Evolutionary conservation across 2,888 invertebrate species (phyloP), one percentile per base, ranked within the genome.

Genomic region (Blera fallax): DNA sequence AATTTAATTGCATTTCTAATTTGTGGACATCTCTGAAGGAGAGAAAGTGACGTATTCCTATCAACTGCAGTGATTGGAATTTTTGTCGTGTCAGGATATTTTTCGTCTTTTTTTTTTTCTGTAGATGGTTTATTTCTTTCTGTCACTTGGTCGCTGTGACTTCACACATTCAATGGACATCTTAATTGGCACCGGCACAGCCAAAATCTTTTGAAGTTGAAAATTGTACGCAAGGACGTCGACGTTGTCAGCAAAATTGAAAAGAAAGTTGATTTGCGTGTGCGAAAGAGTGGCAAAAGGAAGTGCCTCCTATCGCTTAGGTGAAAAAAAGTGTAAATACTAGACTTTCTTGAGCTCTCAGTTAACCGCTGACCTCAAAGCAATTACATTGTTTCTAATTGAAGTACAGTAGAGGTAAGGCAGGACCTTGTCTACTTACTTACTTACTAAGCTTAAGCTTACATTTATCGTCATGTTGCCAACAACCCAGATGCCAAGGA

Each of bases 1-100:
- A 76, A 85, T 52, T 85, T 85, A 85, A 85, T 85, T 85, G 85
- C 85, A 81, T 81, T 81, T 81, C 81, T 80, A 85, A 85, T 81
- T 85, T 81, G 80, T 62, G 85, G 65, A 70, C 76, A 72, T 76
- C 74, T 70, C 74, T 58, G 74, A 70, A 16, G 56, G 50, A 29
- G 52, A 45, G 69, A 67, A 56, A 76, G 74, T 80, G 80, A 84
- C 72, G 69, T 80, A 60, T 74, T 70, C 64, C 43, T 50, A 50
- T 79, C 64, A 58, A 58, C 34, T 58, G 79, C 69, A 79, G 62
- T 70, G 79, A 74, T 79, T 74, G 40, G 10, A 43, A 40, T 62
- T 79, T 43, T 29, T 48, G 74, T 21, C 40, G 40, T 54, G 62
- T 84, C 62, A 56, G 72, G 60, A 40, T 18, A 54, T 69, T 64